A percentile compares a stretch with the other conserved stretches of the same genome.
Evolutionary conservation across 2,888 invertebrate species (phyloP).

Genomic region (Leptopilina myrica): DNA sequence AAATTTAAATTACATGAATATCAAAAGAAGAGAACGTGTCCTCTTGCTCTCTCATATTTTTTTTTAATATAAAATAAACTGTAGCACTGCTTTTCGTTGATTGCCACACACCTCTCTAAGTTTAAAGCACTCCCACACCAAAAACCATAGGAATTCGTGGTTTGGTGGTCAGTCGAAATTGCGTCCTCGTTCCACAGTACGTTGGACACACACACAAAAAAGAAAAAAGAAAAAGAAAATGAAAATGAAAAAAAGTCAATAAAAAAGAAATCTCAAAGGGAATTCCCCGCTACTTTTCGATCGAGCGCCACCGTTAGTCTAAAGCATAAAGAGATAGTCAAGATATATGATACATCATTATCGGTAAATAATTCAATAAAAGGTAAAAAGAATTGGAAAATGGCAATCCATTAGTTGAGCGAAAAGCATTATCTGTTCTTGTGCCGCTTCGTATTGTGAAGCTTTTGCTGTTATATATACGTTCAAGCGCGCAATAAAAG

Average conservation of each 20-base stretch:
- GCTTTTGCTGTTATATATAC: not conserved
- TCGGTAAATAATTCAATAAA: slow-evolving; percentile 8
- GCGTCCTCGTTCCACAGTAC: not conserved
- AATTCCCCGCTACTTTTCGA: slow-evolving; percentile 6
- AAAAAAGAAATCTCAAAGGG: not conserved
- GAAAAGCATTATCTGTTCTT: slow-evolving; percentile 31
- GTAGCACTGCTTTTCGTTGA: slow-evolving; percentile 18
- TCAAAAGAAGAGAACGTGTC: not conserved
- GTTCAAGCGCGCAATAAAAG: slow-evolving; percentile 37
- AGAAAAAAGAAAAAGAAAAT: too few species aligned
- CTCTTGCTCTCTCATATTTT: not conserved
- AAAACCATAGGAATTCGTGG: slow-evolving; percentile 21
- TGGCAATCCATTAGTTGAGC: slow-evolving; percentile 40
- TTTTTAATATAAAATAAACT: slow-evolving; percentile 7
- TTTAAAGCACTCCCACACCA: slow-evolving; percentile 1
- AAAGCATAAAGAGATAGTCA: not conserved
- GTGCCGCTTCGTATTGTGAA: slow-evolving; percentile 32
- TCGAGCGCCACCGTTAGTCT: not conserved
- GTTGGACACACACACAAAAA: too few species aligned
- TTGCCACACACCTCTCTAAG: not conserved
- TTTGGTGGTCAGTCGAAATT: slow-evolving; percentile 16
- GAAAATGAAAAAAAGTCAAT: too few species aligned
- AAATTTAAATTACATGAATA: slow-evolving; percentile 1
- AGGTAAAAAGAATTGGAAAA: slow-evolving; percentile 14
- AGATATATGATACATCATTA: slow-evolving; percentile 8